Percentiles rank a stretch among this genome's conserved stretches.
These are phyloP conservation scores for Elgaria multicarinata DNA, from an alignment of 2,113 vertebrate species.

Conservation along the genomic window DNA sequence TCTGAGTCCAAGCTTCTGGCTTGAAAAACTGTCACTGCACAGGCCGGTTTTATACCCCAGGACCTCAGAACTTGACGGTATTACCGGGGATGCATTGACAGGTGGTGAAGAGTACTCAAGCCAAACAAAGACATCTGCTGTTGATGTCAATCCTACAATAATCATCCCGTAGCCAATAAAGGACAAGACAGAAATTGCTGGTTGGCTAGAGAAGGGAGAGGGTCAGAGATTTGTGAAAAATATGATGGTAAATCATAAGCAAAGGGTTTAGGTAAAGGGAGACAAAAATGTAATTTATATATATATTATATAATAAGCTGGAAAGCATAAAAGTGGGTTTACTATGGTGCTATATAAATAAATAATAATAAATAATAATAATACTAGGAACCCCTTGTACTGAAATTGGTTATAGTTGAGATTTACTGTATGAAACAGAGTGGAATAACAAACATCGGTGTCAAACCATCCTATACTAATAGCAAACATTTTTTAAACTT, in stretches of 20 bases:
- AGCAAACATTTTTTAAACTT: too few relatives aligned
- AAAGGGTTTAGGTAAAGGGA: not conserved
- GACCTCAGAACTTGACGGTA: slow-evolving; percentile 28
- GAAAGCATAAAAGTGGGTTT: slow-evolving; percentile 10
- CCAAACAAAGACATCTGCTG: slow-evolving; percentile 71
- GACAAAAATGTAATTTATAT: not conserved
- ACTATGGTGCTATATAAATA: too few relatives aligned
- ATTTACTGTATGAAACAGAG: not conserved
- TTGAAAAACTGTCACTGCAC: slow-evolving; percentile 28
- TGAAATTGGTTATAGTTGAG: not conserved
- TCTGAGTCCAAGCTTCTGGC: slow-evolving; percentile 7
- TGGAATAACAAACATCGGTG: slow-evolving; percentile 8
- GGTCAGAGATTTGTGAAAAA: not conserved
- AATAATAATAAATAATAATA: too few relatives aligned
- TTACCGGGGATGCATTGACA: slow-evolving; percentile 36
- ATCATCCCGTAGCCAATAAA: slow-evolving; percentile 21
- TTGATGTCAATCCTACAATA: slow-evolving; percentile 58
- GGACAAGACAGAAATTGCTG: slow-evolving; percentile 60
- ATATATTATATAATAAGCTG: not conserved
- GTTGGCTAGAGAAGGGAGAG: slow-evolving; percentile 21
- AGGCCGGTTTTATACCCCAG: slow-evolving; percentile 44
- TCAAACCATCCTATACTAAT: not conserved
- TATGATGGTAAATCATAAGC: slow-evolving; percentile 31
- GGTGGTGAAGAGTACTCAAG: slow-evolving; percentile 57
- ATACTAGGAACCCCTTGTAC: not conserved